Evolutionary conservation across 2,113 vertebrate species (phyloP), one percentile per base, ranked within the genome.

Genomic region (Gobio gobio): DNA sequence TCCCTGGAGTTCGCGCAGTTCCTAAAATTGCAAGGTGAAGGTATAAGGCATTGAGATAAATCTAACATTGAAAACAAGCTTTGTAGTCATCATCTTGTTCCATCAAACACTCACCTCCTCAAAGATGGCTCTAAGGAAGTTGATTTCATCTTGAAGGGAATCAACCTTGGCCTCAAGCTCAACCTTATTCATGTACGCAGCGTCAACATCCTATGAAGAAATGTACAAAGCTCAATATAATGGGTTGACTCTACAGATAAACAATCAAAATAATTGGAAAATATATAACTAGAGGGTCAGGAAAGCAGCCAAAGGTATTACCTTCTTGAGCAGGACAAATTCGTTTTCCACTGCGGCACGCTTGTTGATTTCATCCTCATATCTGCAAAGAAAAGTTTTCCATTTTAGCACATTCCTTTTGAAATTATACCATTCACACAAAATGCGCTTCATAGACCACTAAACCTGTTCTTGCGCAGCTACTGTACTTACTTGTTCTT

Each of bases 321-420:
- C 97, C 96, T 98, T 98, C 91, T 98, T 99, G 4, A 98, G 95
- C 83, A 98, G 93, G 87, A 99, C 97, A 64, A 98, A 99, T 0
- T 98, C 97, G 0, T 99, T 99, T 92, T 99, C 97, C 0, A 94
- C 95, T 1, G 78, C 0, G 0, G 97, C 96, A 47, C 97, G 95
- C 79, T 95, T 98, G 94, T 97, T 98, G 90, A 99, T 98, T 92
- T 99, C 97, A 54, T 97, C 96, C 86, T 98, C 97, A 13, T 98
- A 99, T 91, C 97, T 99, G 90, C 68, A 64, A 82, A 70, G 3
- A 78, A 2, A 74, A 45, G 14, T 86, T 26, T 59, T 24, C 16
- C 43, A 40, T 0, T 64, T 74, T 2, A 79, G 58, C 40, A 61
- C 10, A 75, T 49, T 59, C 7, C 36, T 36, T 63, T 1, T 56